phyloP scores from a whole-genome alignment of 2,888 invertebrate genomes.

The Hypena proboscidalis region DNA sequence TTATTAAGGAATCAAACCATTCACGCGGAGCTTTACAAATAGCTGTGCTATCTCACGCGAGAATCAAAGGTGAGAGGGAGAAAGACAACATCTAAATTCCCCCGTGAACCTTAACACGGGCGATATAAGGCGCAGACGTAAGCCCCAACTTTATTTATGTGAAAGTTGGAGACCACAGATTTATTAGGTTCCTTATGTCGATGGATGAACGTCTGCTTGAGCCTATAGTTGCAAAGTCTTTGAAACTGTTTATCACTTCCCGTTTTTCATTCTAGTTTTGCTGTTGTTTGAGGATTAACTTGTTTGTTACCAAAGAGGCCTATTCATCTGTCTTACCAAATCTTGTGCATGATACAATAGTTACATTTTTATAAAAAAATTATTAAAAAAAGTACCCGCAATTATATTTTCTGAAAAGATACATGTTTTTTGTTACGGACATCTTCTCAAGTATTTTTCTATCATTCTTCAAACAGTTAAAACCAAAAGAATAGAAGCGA shows the following conservation, averaged over 20 bases:
- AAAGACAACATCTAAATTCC: conserved; percentile 53
- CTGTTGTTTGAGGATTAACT: neutral
- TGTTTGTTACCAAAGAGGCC: neutral
- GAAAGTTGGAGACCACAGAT: conserved; percentile 66
- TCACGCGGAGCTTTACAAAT: conserved; percentile 54
- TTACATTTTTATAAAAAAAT: no score
- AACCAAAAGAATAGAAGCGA: no score
- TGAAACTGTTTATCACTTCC: conserved; percentile 50
- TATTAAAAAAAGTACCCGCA: no score
- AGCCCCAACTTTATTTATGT: conserved; percentile 67
- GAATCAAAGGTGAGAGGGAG: conserved; percentile 51
- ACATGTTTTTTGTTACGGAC: no score
- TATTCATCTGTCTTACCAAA: neutral
- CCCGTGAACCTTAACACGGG: conserved; percentile 62
- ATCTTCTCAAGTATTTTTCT: no score
- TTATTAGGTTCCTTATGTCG: conserved; percentile 72
- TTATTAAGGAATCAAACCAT: conserved; percentile 58
- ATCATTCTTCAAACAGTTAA: no score
- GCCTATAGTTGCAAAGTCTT: conserved; percentile 50
- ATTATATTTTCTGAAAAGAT: no score
- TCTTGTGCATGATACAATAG: no score
- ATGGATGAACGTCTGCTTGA: conserved; percentile 59
- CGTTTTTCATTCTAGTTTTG: conserved; percentile 38
- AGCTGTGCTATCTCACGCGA: conserved; percentile 56
- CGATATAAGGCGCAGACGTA: conserved; percentile 59